Base-by-base conservation (phyloP, 1,140 invertebrate species). In the Pachypeltis micranthus region DNA sequence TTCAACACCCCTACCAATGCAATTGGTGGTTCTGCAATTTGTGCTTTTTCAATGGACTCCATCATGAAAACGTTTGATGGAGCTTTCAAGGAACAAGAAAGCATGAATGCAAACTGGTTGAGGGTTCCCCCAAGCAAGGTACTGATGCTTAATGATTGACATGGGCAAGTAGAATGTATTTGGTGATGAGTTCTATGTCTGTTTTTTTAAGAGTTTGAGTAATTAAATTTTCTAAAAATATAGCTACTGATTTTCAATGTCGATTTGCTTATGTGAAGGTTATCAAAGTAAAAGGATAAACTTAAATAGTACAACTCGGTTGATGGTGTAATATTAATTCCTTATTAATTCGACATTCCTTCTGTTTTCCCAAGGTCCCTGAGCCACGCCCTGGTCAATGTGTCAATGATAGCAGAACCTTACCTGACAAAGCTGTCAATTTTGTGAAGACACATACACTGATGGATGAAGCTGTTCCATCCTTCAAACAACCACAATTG, bases 1-100 rank as follows among this genome's bases (percentile, higher is more conserved):
- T 95, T 98, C 74, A 96, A 91, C 44, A 99, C 96, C 0, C 90
- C 94, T 2, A 83, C 85, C 34, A 98, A 98, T 74, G 91, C 91
- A 44, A 94, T 99, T 70, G 86, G 88, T 1, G 96, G 93, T 24
- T 98, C 93, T 4, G 96, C 96, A 0, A 85, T 99, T 1, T 99
- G 96, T 78, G 91, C 93, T 19, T 99, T 94, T 76, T 84, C 85
- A 24, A 86, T 97, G 78, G 81, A 85, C 67, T 91, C 91, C 72
- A 87, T 99, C 58, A 78, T 91, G 65, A 82, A 87, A 59, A 86
- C 91, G 23, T 98, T 98, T 74, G 86, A 93, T 70, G 93, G 86
- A 19, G 81, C 86, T 61, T 98, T 97, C 75, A 96, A 96, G 77
- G 90, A 90, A 25, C 93, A 96, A 76, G 84, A 92, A 71, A 87